These are phyloP conservation scores for Agapornis roseicollis DNA, from an alignment of 2,113 vertebrate species.

Conservation along the genomic window DNA sequence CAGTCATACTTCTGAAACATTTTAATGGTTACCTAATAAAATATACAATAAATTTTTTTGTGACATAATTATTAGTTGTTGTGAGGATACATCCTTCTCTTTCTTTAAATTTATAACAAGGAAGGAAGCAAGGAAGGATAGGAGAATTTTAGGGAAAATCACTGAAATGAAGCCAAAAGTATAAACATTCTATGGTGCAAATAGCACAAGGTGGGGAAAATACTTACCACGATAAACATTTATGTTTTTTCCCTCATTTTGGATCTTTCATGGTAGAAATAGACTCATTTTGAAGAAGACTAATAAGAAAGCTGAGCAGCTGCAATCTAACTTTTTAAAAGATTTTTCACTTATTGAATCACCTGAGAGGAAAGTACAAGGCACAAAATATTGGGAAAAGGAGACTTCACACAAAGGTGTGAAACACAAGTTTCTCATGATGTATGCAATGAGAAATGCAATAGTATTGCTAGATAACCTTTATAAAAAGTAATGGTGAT, in stretches of 20 bases:
- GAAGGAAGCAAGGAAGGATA: neutral
- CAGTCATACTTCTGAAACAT: neutral
- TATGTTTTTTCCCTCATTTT: neutral
- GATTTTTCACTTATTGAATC: neutral
- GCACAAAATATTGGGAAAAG: neutral
- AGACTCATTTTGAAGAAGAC: neutral
- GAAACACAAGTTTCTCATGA: neutral
- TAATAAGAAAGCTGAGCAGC: neutral
- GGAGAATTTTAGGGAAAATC: neutral
- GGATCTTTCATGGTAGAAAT: neutral
- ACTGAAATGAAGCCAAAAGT: neutral
- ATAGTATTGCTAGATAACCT: neutral
- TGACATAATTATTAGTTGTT: neutral
- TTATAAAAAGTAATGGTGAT: neutral
- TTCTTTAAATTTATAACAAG: neutral
- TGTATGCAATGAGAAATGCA: neutral
- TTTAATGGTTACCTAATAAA: neutral
- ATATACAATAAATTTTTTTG: neutral
- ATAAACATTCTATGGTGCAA: neutral
- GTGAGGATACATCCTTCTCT: neutral
- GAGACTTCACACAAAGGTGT: neutral
- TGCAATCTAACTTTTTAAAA: neutral
- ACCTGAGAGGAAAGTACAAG: neutral
- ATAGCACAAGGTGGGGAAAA: neutral
- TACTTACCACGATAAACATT: neutral